Percentiles rank a stretch among this genome's conserved stretches.
Conservation (phyloP, 2,888 invertebrate genomes). For the Clostera curtula region DNA sequence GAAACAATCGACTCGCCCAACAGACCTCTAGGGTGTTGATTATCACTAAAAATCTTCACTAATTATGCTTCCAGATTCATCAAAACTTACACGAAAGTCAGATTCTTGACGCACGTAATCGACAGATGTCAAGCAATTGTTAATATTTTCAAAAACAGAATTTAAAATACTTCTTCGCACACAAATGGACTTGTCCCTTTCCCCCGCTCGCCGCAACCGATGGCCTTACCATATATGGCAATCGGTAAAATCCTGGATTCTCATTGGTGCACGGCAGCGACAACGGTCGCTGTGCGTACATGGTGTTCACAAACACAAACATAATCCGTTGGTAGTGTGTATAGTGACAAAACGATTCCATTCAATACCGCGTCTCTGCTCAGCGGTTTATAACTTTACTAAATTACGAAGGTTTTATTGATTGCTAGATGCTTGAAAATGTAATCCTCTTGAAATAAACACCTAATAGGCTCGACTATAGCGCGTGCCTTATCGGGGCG, state of each 20-base stretch:
- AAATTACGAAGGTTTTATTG: slow-evolving; percentile 19
- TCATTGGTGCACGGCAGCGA: slow-evolving; percentile 78
- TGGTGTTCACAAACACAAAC: slow-evolving; percentile 34
- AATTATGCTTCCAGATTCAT: slow-evolving; percentile 28
- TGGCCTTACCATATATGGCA: slow-evolving; percentile 89
- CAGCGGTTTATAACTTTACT: slow-evolving; percentile 24
- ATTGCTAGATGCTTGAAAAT: slow-evolving; percentile 2
- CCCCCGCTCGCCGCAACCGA: slow-evolving; percentile 68
- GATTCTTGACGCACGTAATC: slow-evolving; percentile 26
- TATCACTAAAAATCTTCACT: slow-evolving; percentile 34
- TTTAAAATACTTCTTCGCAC: slow-evolving; percentile 37
- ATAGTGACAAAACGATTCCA: slow-evolving; percentile 45
- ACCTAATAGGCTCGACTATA: slow-evolving; percentile 8
- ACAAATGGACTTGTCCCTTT: slow-evolving; percentile 64
- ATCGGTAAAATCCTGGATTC: slow-evolving; percentile 79
- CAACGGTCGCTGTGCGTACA: slow-evolving; percentile 68
- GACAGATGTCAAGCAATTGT: slow-evolving; percentile 41
- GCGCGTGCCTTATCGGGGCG: slow-evolving; percentile 5
- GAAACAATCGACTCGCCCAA: slow-evolving; percentile 52
- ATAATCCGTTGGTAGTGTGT: slow-evolving; percentile 33
- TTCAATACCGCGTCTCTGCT: slow-evolving; percentile 37
- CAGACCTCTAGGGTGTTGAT: slow-evolving; percentile 49
- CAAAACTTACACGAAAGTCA: slow-evolving; percentile 41
- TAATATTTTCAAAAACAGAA: slow-evolving; percentile 48
- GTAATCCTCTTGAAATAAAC: slow-evolving; percentile 5